These are phyloP conservation scores for Lepeophtheirus salmonis DNA, from an alignment of 1,140 invertebrate genomes.

Conservation along the genomic window DNA sequence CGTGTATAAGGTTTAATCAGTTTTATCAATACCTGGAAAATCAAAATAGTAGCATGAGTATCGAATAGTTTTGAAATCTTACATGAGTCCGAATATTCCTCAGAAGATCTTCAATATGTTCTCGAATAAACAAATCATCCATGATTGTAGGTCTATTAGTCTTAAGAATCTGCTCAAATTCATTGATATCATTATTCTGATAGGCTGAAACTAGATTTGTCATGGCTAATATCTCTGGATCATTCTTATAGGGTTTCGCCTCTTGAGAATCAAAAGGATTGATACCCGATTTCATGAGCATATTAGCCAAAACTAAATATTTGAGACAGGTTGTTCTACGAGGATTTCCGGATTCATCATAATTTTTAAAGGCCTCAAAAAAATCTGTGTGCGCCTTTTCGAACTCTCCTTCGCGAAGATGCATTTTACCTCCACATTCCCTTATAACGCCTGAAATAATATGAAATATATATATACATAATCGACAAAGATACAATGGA, in stretches of 20 bases:
- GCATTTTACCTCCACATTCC: slow-evolving; percentile 99
- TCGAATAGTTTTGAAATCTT: background rate
- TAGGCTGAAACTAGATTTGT: slow-evolving; percentile 96
- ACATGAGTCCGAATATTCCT: slow-evolving; percentile 85
- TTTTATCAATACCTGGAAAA: slow-evolving; percentile 60
- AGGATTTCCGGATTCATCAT: slow-evolving; percentile 97
- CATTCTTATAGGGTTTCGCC: slow-evolving; percentile 98
- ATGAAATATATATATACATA: background rate
- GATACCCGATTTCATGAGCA: slow-evolving; percentile 99
- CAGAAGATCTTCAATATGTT: slow-evolving; percentile 93
- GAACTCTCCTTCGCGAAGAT: slow-evolving; percentile 92
- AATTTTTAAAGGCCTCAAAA: slow-evolving; percentile 99
- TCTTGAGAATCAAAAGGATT: slow-evolving; percentile 99
- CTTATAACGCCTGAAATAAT: slow-evolving; percentile 24
- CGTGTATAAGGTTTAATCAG: slow-evolving; percentile 93
- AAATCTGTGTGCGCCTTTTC: slow-evolving; percentile 98
- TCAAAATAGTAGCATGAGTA: background rate
- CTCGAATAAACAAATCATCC: slow-evolving; percentile 97
- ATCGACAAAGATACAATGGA: slow-evolving; percentile 17
- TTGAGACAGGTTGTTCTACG: slow-evolving; percentile 91
- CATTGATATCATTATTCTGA: slow-evolving; percentile 97
- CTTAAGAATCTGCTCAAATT: slow-evolving; percentile 91
- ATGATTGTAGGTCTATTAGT: slow-evolving; percentile 91
- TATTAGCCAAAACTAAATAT: slow-evolving; percentile 94
- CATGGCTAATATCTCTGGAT: slow-evolving; percentile 98